Base-by-base conservation (phyloP, 2,888 invertebrate genomes). In the Pyralis farinalis region DNA sequence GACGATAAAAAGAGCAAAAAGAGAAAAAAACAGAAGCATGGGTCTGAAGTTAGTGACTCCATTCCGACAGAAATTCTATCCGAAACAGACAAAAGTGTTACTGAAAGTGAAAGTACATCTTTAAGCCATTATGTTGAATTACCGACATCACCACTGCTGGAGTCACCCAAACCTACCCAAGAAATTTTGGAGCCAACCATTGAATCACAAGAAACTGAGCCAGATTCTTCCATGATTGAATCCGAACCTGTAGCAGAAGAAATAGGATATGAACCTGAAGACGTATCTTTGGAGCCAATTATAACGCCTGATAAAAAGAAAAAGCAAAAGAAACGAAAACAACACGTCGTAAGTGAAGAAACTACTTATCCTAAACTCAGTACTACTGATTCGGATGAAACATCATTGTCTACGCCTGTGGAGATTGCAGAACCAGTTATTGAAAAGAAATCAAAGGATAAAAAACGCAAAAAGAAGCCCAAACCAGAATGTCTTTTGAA, bases 231-330 rank as follows among this genome's bases (percentile, higher is more conserved):
- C 50, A 55, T 75, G 34, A 64, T 77, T 16, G 90, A 90, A 40
- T 85, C 85, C 39, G 78, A 82, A 36, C 69, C 73, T 28, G 62
- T 72, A 27, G 77, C 86, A 33, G 90, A 90, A 67, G 93, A 92
- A 63, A 87, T 87, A 46, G 94, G 94, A n/a, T 95, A 95, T 61
- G 94, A 95, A 66, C 91, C 94, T 7, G 95, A 94, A 59, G 91
- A 92, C 49, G 84, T 92, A 47, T 91, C 93, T 1, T 79, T 91
- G 12, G 88, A 61, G 20, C 63, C 58, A 43, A 47, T 63, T 6
- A 38, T 50, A 25, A 54, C 61, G 27, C 60, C 72, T 7, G 74
- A 75, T 12, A 79, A 72, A 45, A 92, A 58, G 90, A 92, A 72
- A 86, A 93, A 75, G 66, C 90, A 75, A 46, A 91, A 65, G 68